Conservation (phyloP, 2,888 invertebrate species). For the Drosophila greeni region DNA sequence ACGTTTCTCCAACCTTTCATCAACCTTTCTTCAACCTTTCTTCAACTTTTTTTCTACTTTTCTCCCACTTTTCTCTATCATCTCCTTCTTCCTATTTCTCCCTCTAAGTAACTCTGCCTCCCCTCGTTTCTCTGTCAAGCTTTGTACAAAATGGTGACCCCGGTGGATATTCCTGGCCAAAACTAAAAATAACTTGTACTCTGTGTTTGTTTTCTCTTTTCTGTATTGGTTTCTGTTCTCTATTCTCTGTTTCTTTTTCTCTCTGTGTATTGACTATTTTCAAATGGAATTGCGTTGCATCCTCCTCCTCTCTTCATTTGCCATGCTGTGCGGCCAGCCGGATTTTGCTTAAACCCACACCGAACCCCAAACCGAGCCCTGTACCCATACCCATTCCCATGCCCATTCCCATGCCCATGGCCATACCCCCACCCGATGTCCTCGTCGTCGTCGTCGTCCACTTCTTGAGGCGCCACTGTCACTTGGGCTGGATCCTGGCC, state of each 20-base stretch:
- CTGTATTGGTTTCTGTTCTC: constrained; percentile 29
- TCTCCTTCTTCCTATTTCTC: neutral
- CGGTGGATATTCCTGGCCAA: constrained; percentile 25
- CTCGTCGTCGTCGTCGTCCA: constrained; percentile 43
- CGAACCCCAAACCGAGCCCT: constrained; percentile 25
- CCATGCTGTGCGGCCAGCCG: constrained; percentile 53
- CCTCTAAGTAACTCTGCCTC: constrained; percentile 61
- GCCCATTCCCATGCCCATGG: constrained; percentile 13
- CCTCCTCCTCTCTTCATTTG: constrained; percentile 42
- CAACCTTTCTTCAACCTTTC: neutral
- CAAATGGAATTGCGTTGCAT: constrained; percentile 57
- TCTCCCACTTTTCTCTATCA: neutral
- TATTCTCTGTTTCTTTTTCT: constrained; percentile 4
- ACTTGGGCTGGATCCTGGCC: constrained; percentile 77
- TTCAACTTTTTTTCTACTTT: constrained; percentile 1
- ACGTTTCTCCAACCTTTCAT: too few relatives aligned
- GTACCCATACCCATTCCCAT: constrained; percentile 10
- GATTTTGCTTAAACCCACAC: constrained; percentile 26
- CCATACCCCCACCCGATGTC: constrained; percentile 5
- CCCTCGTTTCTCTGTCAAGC: constrained; percentile 14
- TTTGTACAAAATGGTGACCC: constrained; percentile 52
- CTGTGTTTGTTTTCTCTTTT: constrained; percentile 29
- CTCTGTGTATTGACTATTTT: constrained; percentile 36
- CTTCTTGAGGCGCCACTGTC: constrained; percentile 64
- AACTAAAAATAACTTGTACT: constrained; percentile 69